phyloP scores from a whole-genome alignment of 1,140 invertebrate genomes.

The Drosophila gunungcola region DNA sequence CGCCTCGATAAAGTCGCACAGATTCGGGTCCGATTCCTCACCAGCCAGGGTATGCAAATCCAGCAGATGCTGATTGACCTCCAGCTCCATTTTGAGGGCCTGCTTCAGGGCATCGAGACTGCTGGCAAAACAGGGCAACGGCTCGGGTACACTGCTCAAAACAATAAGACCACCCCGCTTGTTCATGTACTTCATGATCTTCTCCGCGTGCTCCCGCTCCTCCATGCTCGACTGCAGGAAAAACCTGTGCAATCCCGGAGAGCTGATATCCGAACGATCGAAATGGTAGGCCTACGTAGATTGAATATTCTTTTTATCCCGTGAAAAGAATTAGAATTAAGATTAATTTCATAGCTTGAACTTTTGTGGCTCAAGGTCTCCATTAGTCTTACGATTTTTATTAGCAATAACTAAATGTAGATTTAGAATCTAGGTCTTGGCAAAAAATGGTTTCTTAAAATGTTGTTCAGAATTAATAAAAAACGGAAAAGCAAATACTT shows the following conservation, averaged over 20 bases:
- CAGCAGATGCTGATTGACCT: conserved; percentile 91
- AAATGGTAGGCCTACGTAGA: conserved; percentile 90
- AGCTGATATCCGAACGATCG: conserved; percentile 91
- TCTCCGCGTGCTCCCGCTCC: conserved; percentile 91
- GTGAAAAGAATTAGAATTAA: too few species aligned
- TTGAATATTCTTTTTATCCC: too few species aligned
- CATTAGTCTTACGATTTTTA: too few species aligned
- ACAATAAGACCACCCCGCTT: conserved; percentile 90
- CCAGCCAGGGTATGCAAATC: conserved; percentile 88
- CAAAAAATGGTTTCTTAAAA: too few species aligned
- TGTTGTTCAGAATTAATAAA: too few species aligned
- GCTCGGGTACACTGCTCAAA: conserved; percentile 86
- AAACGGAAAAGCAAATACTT: too few species aligned
- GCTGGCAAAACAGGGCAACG: conserved; percentile 88
- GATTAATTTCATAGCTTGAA: too few species aligned
- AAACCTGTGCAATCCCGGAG: conserved; percentile 89
- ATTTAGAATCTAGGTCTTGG: too few species aligned
- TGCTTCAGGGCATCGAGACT: conserved; percentile 89
- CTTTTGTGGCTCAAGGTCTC: too few species aligned
- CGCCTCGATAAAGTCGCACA: conserved; percentile 90
- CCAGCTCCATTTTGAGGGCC: conserved; percentile 91
- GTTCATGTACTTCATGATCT: conserved; percentile 92
- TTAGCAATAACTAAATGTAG: too few species aligned
- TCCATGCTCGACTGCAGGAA: conserved; percentile 91
- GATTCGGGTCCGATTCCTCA: conserved; percentile 89